Conservation (phyloP, 1,140 invertebrate species). For the Halyomorpha halys region DNA sequence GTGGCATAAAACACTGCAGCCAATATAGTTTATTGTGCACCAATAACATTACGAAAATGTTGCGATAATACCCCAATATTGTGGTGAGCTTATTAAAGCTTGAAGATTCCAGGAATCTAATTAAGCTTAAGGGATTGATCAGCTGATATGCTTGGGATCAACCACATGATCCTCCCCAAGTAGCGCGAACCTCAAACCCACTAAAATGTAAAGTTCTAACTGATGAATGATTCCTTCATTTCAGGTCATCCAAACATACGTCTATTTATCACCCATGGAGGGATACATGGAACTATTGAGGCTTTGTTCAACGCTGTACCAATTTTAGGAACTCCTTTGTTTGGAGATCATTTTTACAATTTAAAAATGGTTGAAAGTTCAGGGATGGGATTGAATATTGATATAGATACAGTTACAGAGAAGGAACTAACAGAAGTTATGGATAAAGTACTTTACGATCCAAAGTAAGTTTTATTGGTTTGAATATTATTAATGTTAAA, state of each 20-base stretch:
- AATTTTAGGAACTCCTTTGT: constrained; percentile 40
- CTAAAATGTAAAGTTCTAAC: too few relatives aligned
- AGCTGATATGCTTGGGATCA: too few relatives aligned
- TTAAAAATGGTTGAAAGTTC: constrained; percentile 1
- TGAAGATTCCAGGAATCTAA: too few relatives aligned
- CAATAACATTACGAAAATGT: too few relatives aligned
- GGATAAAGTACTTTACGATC: not conserved
- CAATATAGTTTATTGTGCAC: too few relatives aligned
- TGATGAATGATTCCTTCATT: not conserved
- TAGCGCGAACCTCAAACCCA: too few relatives aligned
- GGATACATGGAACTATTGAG: constrained; percentile 39
- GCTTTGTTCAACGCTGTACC: constrained; percentile 39
- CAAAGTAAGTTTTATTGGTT: constrained; percentile 3
- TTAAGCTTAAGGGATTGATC: too few relatives aligned
- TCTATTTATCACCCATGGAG: constrained; percentile 39
- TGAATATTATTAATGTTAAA: too few relatives aligned
- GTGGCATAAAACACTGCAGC: too few relatives aligned
- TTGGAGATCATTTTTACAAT: constrained; percentile 35
- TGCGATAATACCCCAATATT: too few relatives aligned
- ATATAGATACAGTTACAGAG: constrained; percentile 5
- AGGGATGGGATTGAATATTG: not conserved
- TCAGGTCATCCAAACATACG: constrained; percentile 33
- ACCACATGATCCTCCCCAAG: too few relatives aligned
- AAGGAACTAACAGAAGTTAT: not conserved
- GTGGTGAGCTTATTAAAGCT: too few relatives aligned